phyloP scores from a whole-genome alignment of 2,113 vertebrate species.

The Halcyon senegalensis region DNA sequence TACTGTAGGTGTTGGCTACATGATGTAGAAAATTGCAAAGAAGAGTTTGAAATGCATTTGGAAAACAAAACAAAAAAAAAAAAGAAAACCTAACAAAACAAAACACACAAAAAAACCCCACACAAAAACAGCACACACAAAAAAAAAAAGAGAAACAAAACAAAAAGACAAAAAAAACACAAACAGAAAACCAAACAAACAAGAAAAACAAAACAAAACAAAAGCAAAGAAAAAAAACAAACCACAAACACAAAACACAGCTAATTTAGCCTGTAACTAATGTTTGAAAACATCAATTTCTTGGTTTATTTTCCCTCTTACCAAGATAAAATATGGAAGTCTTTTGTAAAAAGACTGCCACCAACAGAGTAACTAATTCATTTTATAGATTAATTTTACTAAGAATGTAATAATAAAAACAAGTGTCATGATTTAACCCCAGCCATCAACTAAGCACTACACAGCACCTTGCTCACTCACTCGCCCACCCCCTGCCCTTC shows the following conservation, averaged over 20 bases:
- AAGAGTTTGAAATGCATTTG: not conserved
- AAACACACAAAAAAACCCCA: no score
- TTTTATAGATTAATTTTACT: not conserved
- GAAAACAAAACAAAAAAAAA: not conserved
- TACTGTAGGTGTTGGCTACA: not conserved
- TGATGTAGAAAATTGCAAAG: not conserved
- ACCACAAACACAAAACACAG: not conserved
- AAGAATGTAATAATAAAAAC: not conserved
- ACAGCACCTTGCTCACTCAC: no score
- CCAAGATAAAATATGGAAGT: not conserved
- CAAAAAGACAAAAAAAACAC: no score
- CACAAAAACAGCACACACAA: no score
- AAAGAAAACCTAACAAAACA: not conserved
- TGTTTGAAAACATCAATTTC: not conserved
- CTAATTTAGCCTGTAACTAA: not conserved
- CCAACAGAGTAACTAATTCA: not conserved
- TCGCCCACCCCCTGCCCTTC: no score
- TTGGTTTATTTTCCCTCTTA: not conserved
- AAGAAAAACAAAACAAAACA: not conserved
- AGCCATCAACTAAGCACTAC: no score
- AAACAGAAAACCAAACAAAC: no score
- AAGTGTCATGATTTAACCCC: not conserved
- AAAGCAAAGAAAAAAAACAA: not conserved
- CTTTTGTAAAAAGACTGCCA: not conserved
- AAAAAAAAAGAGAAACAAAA: no score